Conservation (phyloP, 2,113 vertebrate genomes). For the Trochalopteron elliotii region DNA sequence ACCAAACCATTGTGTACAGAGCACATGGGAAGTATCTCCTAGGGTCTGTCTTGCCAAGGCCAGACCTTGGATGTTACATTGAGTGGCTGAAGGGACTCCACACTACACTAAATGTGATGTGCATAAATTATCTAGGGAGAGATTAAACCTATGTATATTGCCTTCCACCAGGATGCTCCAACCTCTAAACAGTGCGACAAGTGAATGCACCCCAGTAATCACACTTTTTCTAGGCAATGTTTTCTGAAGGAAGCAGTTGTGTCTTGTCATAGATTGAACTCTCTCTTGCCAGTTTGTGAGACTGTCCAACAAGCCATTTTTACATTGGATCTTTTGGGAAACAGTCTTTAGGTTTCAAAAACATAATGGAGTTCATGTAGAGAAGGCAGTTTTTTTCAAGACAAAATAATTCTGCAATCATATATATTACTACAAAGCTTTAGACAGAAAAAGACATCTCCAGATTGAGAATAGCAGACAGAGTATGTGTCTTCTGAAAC, state of each 20-base stretch:
- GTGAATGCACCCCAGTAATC: neutral
- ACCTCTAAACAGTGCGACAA: neutral
- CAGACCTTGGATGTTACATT: no score
- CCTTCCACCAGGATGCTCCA: neutral
- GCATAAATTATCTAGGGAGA: neutral
- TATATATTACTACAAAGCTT: fast-evolving
- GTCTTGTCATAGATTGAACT: neutral
- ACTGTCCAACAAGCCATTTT: neutral
- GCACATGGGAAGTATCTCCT: no score
- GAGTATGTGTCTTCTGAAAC: neutral
- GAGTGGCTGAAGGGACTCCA: no score
- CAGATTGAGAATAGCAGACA: neutral
- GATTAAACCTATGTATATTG: neutral
- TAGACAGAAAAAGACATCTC: neutral
- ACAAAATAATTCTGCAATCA: neutral
- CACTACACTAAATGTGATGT: neutral
- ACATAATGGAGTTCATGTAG: neutral
- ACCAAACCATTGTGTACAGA: no score
- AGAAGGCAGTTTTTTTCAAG: neutral
- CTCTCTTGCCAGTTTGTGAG: neutral
- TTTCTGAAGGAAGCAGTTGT: neutral
- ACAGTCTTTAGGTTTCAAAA: neutral
- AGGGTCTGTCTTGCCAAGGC: no score
- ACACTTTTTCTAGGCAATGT: neutral
- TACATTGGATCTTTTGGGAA: neutral